A percentile compares a stretch with the other conserved stretches of the same genome.
Conservation (phyloP, 2,113 vertebrate genomes). For the Andinoacara biseriatus region DNA sequence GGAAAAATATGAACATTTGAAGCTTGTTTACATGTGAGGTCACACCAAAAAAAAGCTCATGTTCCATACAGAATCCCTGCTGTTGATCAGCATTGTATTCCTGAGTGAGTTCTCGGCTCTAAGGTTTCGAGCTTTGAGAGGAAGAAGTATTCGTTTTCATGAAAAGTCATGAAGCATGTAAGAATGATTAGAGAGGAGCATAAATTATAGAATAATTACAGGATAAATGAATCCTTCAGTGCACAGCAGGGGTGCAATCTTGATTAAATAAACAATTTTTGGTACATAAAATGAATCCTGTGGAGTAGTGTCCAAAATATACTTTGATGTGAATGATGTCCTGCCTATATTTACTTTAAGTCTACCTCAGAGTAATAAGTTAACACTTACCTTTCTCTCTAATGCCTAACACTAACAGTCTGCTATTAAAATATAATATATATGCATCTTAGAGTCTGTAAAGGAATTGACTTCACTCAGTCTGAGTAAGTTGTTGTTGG, state of each 20-base stretch:
- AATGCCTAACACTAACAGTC: not conserved
- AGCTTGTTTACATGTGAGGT: slow-evolving; percentile 7
- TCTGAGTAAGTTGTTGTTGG: not conserved
- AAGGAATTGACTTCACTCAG: not conserved
- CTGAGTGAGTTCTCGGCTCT: not conserved
- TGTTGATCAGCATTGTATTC: not conserved
- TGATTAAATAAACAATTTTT: slow-evolving; percentile 24
- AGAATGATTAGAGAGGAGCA: slow-evolving; percentile 9
- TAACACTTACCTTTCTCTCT: not conserved
- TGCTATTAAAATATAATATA: not conserved
- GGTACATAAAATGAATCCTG: not conserved
- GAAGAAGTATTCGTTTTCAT: not conserved
- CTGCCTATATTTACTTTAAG: not conserved
- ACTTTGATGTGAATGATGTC: slow-evolving; percentile 34
- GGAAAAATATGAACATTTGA: not conserved
- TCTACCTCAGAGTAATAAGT: not conserved
- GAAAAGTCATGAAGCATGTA: not conserved
- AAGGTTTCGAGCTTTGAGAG: not conserved
- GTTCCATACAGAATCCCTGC: not conserved
- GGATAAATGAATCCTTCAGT: not conserved
- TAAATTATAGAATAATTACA: slow-evolving; percentile 16
- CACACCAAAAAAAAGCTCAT: not conserved
- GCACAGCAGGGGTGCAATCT: slow-evolving; percentile 8
- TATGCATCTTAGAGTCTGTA: not conserved
- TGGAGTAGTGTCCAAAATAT: not conserved